Base-by-base conservation (phyloP, 2,113 vertebrate genomes). In the Chrysemys picta region DNA sequence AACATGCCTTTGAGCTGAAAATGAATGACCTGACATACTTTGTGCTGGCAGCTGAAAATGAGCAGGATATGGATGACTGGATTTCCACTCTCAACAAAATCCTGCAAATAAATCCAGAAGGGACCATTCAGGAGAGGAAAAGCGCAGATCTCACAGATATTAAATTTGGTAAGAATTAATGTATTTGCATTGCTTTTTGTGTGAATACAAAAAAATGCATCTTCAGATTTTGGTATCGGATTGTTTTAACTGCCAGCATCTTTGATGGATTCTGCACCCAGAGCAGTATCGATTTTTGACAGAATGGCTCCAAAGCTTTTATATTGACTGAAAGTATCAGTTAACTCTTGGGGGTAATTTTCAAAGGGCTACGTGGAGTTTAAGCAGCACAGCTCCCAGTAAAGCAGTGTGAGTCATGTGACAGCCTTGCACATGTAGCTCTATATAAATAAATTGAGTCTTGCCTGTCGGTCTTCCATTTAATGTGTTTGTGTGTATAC, bases 11-110 rank as follows among this genome's bases (percentile, higher is more conserved):
- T 96, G 99, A 99, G 96, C 94, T 99, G 98, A 99, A 99, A 98
- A 99, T 99, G 99, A 99, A 99, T 89, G 99, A 99, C 93, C 99
- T 99, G 96, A 99, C 99, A 10, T 99, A 99, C 98, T 99, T 99
- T 59, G 99, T 99, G 97, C 98, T 99, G 98, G 99, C 99, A 57
- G 99, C 99, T 50, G 99, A 99, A 98, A 99, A 98, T 1, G 99
- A 99, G 96, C 99, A 99, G 82, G 99, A 99, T 97, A 99, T 99
- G 99, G 99, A 99, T 50, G 99, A 99, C 24, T 99, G 99, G 99
- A 99, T 99, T 95, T 98, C 98, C 94, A 99, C 99, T 27, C 98
- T 99, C 95, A 99, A 98, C 94, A 99, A 99, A 95, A 99, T 99
- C 97, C 97, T 99, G 85, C 99, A 99, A 97, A 99, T 99, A 98